phyloP scores from a whole-genome alignment of 2,797 vertebrate species.

The Eremophila alpestris region DNA sequence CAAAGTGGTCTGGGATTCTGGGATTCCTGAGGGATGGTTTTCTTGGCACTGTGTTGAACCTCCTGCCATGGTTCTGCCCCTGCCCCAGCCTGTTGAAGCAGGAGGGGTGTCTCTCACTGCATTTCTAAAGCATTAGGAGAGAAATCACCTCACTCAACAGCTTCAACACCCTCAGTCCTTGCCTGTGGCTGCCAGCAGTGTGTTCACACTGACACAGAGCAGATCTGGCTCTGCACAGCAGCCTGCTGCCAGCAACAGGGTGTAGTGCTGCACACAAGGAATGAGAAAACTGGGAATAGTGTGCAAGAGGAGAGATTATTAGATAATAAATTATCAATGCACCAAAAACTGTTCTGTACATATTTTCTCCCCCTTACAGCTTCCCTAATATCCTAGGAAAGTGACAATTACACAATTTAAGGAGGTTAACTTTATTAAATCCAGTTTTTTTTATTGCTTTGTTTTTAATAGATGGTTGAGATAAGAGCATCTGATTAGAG shows the following conservation, averaged over 20 bases:
- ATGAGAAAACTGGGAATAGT: constrained; percentile 62
- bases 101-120: not conserved
- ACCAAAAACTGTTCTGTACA: constrained; percentile 26
- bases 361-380: constrained; percentile 8
- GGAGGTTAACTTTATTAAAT: constrained; percentile 65
- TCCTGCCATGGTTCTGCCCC: not conserved
- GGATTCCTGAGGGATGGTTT: not conserved
- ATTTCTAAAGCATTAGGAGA: not conserved
- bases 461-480: constrained; percentile 2
- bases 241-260: constrained; percentile 38
- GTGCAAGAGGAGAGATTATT: constrained; percentile 60
- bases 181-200: not conserved
- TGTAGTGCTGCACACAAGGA: constrained; percentile 5
- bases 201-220: not conserved
- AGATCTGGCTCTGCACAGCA: not conserved
- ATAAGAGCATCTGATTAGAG: constrained; percentile 51
- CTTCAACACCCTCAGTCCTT: not conserved
- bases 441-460: constrained; percentile 25
- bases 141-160: not conserved
- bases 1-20: not conserved
- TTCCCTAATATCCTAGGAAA: constrained; percentile 33
- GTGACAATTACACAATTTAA: constrained; percentile 62
- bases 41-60: not conserved
- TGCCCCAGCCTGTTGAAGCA: not conserved
- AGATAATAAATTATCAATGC: constrained; percentile 66